Base-by-base conservation (phyloP, 2,888 invertebrate species). In the Troilus luridus region DNA sequence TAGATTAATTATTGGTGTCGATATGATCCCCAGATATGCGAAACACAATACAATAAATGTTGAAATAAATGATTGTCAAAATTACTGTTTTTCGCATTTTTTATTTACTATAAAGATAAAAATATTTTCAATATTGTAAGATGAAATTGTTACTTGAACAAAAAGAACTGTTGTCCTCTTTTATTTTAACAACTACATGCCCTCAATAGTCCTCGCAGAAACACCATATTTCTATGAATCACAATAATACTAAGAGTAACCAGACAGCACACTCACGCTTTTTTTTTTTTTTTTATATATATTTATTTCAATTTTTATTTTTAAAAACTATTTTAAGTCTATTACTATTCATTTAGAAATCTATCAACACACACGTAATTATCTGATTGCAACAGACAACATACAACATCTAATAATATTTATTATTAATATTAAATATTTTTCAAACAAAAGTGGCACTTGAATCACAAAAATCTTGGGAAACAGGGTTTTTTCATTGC, bases 361-460 rank as follows among this genome's bases (percentile, higher is more conserved):
- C 91, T 91, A 92, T 91, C 91, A 92, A 92, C 92, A 91, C 92
- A 92, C 92, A 92, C 92, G 72, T 92, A 92, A 92, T 91, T 92
- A 91, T 92, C 92, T 92, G 92, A 92, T 92, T 92, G 91, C 91
- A 92, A 92, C 92, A 92, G 91, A 92, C 92, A 92, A 92, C 92
- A 92, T 92, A 92, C 92, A 92, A 92, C 92, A 92, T 92, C 92
- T 92, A 92, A 92, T 92, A 92, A 91, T 92, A 88, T 94, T 94
- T 94, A 92, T 93, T 92, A 92, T 92, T 92, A 90, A 92, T 93
- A 92, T 92, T 92, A 95, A 95, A 95, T 94, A 88, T 91, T 91
- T 95, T 94, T 96, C 95, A 96, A 96, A 96, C 96, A 96, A 96
- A 96, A 96, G 96, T 96, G 96, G 96, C 96, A 96, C 96, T 96